Conservation (phyloP, 1,140 invertebrate genomes). For the Drosophila dunni region DNA sequence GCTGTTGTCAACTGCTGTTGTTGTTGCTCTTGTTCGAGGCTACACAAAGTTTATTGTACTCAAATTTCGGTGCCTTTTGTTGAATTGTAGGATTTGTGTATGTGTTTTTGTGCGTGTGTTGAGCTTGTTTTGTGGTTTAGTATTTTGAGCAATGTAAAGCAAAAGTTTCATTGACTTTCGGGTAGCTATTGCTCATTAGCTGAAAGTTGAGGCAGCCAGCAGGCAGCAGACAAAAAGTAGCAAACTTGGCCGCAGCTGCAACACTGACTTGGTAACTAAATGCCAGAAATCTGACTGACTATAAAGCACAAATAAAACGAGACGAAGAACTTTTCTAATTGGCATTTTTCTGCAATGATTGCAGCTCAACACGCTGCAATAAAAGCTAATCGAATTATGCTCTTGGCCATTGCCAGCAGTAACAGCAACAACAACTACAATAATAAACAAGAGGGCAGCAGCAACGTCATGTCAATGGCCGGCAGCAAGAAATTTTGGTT, state of each 20-base stretch:
- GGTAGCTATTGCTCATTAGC: slow-evolving; percentile 54
- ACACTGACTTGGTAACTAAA: slow-evolving; percentile 25
- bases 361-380: slow-evolving; percentile 76
- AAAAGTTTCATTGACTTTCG: slow-evolving; percentile 65
- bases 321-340: slow-evolving; percentile 72
- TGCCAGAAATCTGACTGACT: slow-evolving; percentile 1
- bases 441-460: slow-evolving; percentile 48
- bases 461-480: slow-evolving; percentile 67
- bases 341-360: slow-evolving; percentile 79
- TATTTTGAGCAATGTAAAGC: slow-evolving; percentile 45
- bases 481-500: slow-evolving; percentile 39
- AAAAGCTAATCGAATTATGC: slow-evolving; percentile 81
- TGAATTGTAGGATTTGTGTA: slow-evolving; percentile 26
- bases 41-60: slow-evolving; percentile 71
- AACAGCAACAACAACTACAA: slow-evolving; percentile 43
- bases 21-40: slow-evolving; percentile 50
- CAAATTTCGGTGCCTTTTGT: slow-evolving; percentile 48
- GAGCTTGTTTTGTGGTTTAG: slow-evolving; percentile 54
- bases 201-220: slow-evolving; percentile 45
- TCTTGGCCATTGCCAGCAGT: slow-evolving; percentile 66
- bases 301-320: slow-evolving; percentile 23
- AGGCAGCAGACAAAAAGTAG: slow-evolving; percentile 27
- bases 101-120: slow-evolving; percentile 1
- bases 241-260: slow-evolving; percentile 37
- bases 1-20: slow-evolving; percentile 63